A percentile compares a stretch with the other conserved stretches of the same genome.
These are phyloP conservation scores for Onychomys torridus DNA, from an alignment of 2,797 vertebrate species.

Conservation along the genomic window DNA sequence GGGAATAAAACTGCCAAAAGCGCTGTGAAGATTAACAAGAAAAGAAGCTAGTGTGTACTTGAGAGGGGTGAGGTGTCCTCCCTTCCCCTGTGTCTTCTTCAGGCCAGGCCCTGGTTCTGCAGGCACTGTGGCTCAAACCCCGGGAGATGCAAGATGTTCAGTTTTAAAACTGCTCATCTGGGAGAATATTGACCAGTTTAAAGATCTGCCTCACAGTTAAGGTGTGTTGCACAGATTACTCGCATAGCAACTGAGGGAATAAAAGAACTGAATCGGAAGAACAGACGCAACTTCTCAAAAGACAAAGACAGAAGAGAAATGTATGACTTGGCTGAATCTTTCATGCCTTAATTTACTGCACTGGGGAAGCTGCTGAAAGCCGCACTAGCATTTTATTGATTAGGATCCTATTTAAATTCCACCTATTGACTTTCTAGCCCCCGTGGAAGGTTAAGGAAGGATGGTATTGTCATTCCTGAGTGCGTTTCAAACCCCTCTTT, in stretches of 20 bases:
- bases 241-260: background rate
- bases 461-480: background rate
- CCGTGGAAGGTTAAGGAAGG: conserved; percentile 52
- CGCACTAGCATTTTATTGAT: conserved; percentile 66
- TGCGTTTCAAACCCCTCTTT: conserved; percentile 36
- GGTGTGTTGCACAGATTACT: conserved; percentile 39
- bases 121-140: background rate
- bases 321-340: conserved; percentile 12
- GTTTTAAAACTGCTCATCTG: conserved; percentile 33
- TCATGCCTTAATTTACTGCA: conserved; percentile 62
- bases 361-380: conserved; percentile 38
- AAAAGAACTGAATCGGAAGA: conserved; percentile 25
- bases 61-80: background rate
- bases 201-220: conserved; percentile 34
- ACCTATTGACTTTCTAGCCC: conserved; percentile 63
- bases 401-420: conserved; percentile 63
- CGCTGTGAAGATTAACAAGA: background rate
- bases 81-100: background rate
- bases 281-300: conserved; percentile 51
- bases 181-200: conserved; percentile 48
- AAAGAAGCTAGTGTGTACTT: background rate
- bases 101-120: background rate
- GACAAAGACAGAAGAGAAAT: conserved; percentile 61
- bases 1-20: background rate
- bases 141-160: background rate